Conservation (phyloP, 2,888 invertebrate species). For the Microctonus aethiopoides region DNA sequence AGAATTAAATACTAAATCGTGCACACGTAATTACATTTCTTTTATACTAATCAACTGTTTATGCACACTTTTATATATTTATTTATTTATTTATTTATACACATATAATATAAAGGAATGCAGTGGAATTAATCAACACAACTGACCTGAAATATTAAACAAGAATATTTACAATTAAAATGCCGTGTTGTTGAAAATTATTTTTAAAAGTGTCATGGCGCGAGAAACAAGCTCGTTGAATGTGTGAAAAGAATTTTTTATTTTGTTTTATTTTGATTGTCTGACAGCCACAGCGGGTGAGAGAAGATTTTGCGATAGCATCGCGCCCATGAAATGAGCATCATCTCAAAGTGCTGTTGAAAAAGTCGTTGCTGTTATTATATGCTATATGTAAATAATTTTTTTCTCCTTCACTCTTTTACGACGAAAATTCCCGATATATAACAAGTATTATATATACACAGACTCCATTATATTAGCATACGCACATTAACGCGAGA, state of each 20-base stretch:
- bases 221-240: neutral
- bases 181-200: neutral
- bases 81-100: neutral
- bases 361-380: neutral
- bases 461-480: neutral
- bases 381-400: neutral
- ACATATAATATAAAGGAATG: neutral
- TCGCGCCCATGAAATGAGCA: neutral
- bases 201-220: neutral
- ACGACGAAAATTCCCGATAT: neutral
- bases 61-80: neutral
- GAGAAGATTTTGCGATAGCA: neutral
- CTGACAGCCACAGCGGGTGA: neutral
- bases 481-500: neutral
- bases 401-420: neutral
- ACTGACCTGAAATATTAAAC: neutral
- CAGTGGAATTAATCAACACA: neutral
- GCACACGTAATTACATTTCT: neutral
- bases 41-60: neutral
- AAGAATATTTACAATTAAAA: neutral
- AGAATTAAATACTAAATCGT: neutral
- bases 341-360: neutral
- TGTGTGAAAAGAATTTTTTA: neutral
- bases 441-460: neutral
- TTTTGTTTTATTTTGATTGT: neutral